Evolutionary conservation across 1,140 invertebrate species (phyloP).

Genomic region (Scaptomyza montana): DNA sequence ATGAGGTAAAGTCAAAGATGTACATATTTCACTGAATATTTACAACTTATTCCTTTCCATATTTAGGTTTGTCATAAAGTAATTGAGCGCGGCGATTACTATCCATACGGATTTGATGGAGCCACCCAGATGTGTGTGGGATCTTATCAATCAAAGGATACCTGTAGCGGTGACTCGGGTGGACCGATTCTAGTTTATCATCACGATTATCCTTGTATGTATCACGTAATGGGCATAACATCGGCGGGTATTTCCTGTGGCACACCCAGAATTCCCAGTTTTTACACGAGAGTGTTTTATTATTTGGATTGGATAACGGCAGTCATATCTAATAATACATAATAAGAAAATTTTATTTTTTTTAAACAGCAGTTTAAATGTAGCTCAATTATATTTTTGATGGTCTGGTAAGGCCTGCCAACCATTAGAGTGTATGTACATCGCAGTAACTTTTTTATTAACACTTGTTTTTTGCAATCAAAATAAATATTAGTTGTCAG

Average conservation of each 20-base stretch:
- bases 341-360: neutral
- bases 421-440: neutral
- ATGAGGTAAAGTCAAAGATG: constrained; percentile 34
- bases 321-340: constrained; percentile 18
- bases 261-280: constrained; percentile 59
- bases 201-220: constrained; percentile 67
- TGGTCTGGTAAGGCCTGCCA: constrained; percentile 22
- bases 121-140: constrained; percentile 89
- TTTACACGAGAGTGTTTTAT: constrained; percentile 71
- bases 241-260: constrained; percentile 68
- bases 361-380: constrained; percentile 3
- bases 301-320: constrained; percentile 72
- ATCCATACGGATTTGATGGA: constrained; percentile 83
- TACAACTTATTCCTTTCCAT: neutral
- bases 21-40: constrained; percentile 8
- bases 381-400: neutral
- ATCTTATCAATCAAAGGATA: constrained; percentile 84
- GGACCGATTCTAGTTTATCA: constrained; percentile 73
- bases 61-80: constrained; percentile 68
- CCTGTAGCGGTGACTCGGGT: constrained; percentile 82
- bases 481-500: too few relatives aligned
- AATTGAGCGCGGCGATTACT: constrained; percentile 63
- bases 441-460: too few relatives aligned
- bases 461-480: too few relatives aligned
- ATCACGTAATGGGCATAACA: constrained; percentile 72